Evolutionary conservation across 2,797 vertebrate genomes (phyloP).

Genomic region (Perdix hodgsoniae): DNA sequence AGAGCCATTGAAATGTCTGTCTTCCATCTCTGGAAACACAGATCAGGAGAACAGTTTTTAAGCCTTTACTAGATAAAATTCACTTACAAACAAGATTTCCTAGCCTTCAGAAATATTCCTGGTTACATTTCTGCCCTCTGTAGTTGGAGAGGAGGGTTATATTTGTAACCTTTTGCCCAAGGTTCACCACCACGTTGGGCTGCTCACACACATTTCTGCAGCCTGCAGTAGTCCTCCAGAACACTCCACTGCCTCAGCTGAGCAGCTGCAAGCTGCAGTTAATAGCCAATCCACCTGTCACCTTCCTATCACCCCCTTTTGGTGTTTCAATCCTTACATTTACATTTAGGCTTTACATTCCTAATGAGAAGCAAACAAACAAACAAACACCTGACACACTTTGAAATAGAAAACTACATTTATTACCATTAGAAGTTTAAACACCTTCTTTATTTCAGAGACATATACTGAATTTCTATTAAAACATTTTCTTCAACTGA

Average conservation of each 20-base stretch:
- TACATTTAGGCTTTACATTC: not conserved
- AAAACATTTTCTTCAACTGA: constrained; percentile 41
- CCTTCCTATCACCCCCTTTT: not conserved
- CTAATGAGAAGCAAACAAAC: not conserved
- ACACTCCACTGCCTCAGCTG: not conserved
- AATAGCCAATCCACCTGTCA: not conserved
- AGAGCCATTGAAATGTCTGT: not conserved
- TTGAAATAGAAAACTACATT: not conserved
- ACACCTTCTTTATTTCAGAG: not conserved
- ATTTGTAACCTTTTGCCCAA: not conserved
- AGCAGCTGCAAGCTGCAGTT: not conserved
- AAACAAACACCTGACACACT: not conserved
- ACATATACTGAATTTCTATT: constrained; percentile 7
- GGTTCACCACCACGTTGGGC: not conserved
- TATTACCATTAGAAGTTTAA: not conserved
- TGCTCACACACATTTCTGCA: not conserved
- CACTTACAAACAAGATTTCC: not conserved
- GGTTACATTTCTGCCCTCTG: not conserved
- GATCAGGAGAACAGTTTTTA: not conserved
- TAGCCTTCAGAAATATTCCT: not conserved
- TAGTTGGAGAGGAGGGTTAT: not conserved
- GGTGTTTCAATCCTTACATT: not conserved
- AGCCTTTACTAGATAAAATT: not conserved
- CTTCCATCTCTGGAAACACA: not conserved
- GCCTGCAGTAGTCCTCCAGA: not conserved